A percentile compares a stretch with the other conserved stretches of the same genome.
These are phyloP conservation scores for Macrosteles quadrilineatus DNA, from an alignment of 1,140 invertebrate genomes.

Conservation along the genomic window DNA sequence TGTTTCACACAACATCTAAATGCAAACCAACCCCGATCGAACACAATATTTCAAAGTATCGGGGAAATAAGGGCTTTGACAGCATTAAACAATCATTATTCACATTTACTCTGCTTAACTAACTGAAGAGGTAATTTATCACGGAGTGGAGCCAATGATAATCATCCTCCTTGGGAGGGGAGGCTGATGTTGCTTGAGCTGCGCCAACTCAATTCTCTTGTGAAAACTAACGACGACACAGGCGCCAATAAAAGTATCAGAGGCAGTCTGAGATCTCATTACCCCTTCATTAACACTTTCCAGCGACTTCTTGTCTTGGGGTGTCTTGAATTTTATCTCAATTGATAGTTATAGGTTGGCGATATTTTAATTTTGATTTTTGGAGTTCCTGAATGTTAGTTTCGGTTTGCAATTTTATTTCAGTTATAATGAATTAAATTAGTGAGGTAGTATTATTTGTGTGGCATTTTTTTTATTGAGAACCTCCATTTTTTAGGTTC, in stretches of 20 bases:
- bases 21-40: not conserved
- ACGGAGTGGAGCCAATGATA: not conserved
- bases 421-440: too few species aligned
- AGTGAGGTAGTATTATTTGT: too few species aligned
- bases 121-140: constrained; percentile 5
- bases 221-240: constrained; percentile 10
- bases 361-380: too few species aligned
- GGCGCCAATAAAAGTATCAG: constrained; percentile 20
- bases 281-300: constrained; percentile 18
- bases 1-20: too few species aligned
- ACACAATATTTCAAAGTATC: too few species aligned
- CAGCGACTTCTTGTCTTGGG: too few species aligned
- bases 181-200: constrained; percentile 12
- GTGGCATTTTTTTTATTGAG: too few species aligned
- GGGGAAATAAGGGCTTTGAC: not conserved
- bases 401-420: too few species aligned
- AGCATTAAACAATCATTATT: constrained; percentile 11
- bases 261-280: constrained; percentile 13
- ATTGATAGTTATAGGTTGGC: not conserved
- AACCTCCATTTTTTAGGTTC: too few species aligned
- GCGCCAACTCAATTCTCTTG: constrained; percentile 17
- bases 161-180: not conserved
- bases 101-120: not conserved
- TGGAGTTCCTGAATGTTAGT: too few species aligned
- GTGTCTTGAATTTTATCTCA: not conserved